phyloP scores from a whole-genome alignment of 2,797 vertebrate genomes.

The Glyptemys insculpta region DNA sequence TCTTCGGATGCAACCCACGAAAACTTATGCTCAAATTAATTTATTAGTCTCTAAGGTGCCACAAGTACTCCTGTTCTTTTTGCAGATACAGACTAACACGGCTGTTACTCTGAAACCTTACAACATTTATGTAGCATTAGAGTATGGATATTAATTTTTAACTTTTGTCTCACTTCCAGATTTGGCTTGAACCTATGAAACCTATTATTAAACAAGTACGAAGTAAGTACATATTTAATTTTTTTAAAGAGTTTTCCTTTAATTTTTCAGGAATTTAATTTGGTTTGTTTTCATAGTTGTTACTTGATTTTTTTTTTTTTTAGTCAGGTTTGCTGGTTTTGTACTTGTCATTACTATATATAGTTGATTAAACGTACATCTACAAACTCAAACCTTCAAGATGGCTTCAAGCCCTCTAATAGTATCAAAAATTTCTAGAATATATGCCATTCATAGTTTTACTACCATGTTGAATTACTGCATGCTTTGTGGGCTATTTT shows the following conservation, averaged over 20 bases:
- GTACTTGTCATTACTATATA: neutral
- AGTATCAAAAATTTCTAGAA: neutral
- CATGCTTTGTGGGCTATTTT: neutral
- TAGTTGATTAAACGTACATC: neutral
- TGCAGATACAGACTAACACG: neutral
- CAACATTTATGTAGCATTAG: neutral
- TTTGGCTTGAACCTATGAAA: constrained; percentile 97
- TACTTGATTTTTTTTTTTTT: constrained; percentile 45
- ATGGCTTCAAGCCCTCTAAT: neutral
- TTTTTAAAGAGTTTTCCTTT: constrained; percentile 35
- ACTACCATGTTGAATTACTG: neutral
- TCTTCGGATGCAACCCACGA: no score
- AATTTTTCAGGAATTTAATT: constrained; percentile 60
- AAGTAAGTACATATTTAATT: constrained; percentile 86
- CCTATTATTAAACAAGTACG: constrained; percentile 91
- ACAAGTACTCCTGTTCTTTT: neutral
- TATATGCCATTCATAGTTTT: neutral
- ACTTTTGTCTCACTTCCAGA: constrained; percentile 81
- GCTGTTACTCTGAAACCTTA: neutral
- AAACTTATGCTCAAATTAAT: no score
- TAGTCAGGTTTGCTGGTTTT: constrained; percentile 48
- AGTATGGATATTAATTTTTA: constrained; percentile 10
- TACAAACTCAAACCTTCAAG: neutral
- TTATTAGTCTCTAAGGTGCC: no score
- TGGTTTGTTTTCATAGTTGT: constrained; percentile 50